A percentile compares a stretch with the other conserved stretches of the same genome.
phyloP scores from a whole-genome alignment of 1,140 invertebrate species.

The Steinernema feltiae region DNA sequence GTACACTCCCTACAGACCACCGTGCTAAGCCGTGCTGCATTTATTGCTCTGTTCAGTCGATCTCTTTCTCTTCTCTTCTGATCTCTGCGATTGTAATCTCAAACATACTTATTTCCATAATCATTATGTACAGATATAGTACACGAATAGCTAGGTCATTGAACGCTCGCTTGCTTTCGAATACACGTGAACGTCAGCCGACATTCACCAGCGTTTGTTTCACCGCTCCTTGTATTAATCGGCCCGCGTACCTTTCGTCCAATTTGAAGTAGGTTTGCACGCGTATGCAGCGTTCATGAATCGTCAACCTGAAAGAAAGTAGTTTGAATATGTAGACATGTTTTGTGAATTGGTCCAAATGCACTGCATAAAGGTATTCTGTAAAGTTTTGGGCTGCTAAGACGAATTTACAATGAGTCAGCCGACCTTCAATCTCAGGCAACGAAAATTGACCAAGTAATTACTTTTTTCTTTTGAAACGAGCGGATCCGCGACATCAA shows the following conservation, averaged over 20 bases:
- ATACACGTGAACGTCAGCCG: constrained; percentile 19
- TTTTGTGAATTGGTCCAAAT: too few relatives aligned
- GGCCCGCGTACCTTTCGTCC: constrained; percentile 53
- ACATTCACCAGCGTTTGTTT: constrained; percentile 49
- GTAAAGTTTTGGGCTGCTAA: too few relatives aligned
- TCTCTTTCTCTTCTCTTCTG: too few relatives aligned
- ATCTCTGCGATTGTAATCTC: not conserved
- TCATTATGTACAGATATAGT: not conserved
- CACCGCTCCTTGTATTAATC: constrained; percentile 55
- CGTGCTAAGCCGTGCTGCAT: too few relatives aligned
- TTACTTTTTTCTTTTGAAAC: too few relatives aligned
- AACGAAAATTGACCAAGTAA: too few relatives aligned
- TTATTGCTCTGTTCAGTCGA: too few relatives aligned
- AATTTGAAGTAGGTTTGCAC: constrained; percentile 57
- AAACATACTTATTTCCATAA: not conserved
- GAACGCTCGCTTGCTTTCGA: not conserved
- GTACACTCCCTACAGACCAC: too few relatives aligned
- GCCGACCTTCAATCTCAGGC: too few relatives aligned
- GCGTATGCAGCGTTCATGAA: constrained; percentile 53
- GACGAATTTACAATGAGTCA: too few relatives aligned
- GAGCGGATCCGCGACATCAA: too few relatives aligned
- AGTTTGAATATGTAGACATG: not conserved
- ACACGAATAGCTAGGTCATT: not conserved
- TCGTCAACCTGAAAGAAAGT: constrained; percentile 41
- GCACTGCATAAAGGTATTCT: too few relatives aligned